Evolutionary conservation across 1,140 invertebrate species (phyloP), one percentile per base, ranked within the genome.

Genomic region (Ips nitidus): DNA sequence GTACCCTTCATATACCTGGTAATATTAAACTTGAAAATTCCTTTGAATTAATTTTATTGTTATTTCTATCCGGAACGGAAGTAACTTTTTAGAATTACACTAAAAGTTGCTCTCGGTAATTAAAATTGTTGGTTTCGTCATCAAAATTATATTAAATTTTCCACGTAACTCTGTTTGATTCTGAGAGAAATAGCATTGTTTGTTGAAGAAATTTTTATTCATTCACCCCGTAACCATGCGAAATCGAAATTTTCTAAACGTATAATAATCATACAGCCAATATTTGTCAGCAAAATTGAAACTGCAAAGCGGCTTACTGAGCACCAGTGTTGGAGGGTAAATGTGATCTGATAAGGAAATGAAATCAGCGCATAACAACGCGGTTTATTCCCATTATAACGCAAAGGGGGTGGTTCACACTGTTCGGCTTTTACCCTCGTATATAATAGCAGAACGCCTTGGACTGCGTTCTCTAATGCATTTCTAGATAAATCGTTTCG

Each of bases 281-380:
- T 71, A 71, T 71, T 71, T 71, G 69, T 71, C 67, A 68, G 66
- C 74, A 71, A 74, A 76, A 76, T 74, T 75, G 74, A 75, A 74
- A 74, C 74, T 69, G 75, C 73, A 75, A 74, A 75, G 71, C 75
- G 66, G 74, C 73, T 75, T 73, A 71, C 40, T 65, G 70, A 63
- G 52, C 47, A 73, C 62, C 67, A 71, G 69, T 73, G 71, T 66
- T 66, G 64, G 71, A 72, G 74, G 75, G 71, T 73, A 73, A 75
- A 61, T 71, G 67, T 69, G 73, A 79, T 79, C 78, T 76, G 78
- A 79, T 79, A 79, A 74, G 68, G 70, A 73, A 70, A 76, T 78
- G 76, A 79, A 79, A 79, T 78, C 78, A 76, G 77, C 77, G 78
- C 78, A 78, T 78, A 79, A 79, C 78, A 78, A 79, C 78, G 78